Evolutionary conservation across 1,140 invertebrate species (phyloP).

Genomic region (Megalopta genalis): DNA sequence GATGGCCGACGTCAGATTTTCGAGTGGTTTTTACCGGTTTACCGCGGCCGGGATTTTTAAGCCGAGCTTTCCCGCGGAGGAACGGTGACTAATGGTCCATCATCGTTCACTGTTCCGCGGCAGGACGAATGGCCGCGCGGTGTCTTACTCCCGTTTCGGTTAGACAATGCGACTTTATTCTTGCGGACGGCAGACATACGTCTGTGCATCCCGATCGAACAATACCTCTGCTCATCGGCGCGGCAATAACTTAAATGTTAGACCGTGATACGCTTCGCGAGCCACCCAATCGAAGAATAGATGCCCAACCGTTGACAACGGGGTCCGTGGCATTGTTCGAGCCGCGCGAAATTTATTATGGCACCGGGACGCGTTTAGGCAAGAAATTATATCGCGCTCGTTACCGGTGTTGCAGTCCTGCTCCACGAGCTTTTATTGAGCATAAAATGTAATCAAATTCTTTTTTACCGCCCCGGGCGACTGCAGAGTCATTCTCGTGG

Average conservation of each 20-base stretch:
- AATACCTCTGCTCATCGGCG: slow-evolving; percentile 44
- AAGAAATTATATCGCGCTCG: slow-evolving; percentile 27
- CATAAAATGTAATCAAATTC: slow-evolving; percentile 7
- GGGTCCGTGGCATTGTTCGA: slow-evolving; percentile 21
- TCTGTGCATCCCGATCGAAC: slow-evolving; percentile 32
- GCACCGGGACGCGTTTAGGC: neutral
- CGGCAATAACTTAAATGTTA: slow-evolving; percentile 41
- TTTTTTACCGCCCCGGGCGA: neutral
- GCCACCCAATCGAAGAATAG: slow-evolving; percentile 16
- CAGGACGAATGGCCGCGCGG: slow-evolving; percentile 26
- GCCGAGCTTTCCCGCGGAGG: slow-evolving; percentile 11
- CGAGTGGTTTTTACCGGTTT: slow-evolving; percentile 39
- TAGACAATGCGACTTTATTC: slow-evolving; percentile 56
- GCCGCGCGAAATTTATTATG: slow-evolving; percentile 22
- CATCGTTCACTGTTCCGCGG: slow-evolving; percentile 49
- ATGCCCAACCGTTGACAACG: slow-evolving; percentile 13
- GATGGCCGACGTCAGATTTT: slow-evolving; percentile 17
- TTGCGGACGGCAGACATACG: neutral
- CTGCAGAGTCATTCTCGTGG: neutral
- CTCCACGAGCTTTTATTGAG: slow-evolving; percentile 9
- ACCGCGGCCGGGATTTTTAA: slow-evolving; percentile 22
- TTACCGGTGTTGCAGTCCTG: slow-evolving; percentile 7
- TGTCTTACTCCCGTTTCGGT: slow-evolving; percentile 46
- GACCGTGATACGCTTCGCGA: slow-evolving; percentile 37
- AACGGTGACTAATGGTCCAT: slow-evolving; percentile 49